Evolutionary conservation across 2,797 vertebrate genomes (phyloP).

Genomic region (Argya squamiceps): DNA sequence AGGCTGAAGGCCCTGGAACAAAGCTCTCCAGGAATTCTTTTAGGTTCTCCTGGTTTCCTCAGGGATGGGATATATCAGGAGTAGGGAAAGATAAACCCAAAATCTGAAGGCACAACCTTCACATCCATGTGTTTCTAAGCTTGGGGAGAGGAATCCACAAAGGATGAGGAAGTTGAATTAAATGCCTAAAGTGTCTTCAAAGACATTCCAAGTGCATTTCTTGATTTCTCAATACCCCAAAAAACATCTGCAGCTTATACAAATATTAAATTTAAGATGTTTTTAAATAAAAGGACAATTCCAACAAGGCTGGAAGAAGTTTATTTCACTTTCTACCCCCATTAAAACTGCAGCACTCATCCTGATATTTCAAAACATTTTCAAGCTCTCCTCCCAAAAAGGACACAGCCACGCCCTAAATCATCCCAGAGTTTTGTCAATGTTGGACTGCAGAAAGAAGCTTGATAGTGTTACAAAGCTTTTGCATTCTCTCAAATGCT

Average conservation of each 20-base stretch:
- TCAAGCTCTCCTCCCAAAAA: not conserved
- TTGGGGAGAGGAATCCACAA: not conserved
- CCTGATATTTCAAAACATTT: not conserved
- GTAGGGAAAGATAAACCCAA: not conserved
- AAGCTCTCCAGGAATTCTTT: not conserved
- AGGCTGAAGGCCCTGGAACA: not conserved
- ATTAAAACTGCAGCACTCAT: not conserved
- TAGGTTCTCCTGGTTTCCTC: not conserved
- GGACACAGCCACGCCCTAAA: not conserved
- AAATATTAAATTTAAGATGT: not conserved
- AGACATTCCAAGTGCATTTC: not conserved
- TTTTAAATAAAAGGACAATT: not conserved
- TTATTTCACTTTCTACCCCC: not conserved
- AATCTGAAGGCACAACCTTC: not conserved
- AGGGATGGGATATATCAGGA: not conserved
- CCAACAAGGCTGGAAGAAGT: not conserved
- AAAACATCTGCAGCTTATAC: not conserved
- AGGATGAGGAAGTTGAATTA: not conserved
- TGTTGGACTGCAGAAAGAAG: slow-evolving; percentile 66
- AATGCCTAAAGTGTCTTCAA: not conserved
- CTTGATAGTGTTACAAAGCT: slow-evolving; percentile 45
- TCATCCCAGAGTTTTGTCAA: not conserved
- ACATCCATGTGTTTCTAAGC: not conserved
- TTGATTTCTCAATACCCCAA: not conserved
- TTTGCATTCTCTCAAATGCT: slow-evolving; percentile 29